Conservation (phyloP, 2,113 vertebrate genomes). For the Dryoscopus gambensis region DNA sequence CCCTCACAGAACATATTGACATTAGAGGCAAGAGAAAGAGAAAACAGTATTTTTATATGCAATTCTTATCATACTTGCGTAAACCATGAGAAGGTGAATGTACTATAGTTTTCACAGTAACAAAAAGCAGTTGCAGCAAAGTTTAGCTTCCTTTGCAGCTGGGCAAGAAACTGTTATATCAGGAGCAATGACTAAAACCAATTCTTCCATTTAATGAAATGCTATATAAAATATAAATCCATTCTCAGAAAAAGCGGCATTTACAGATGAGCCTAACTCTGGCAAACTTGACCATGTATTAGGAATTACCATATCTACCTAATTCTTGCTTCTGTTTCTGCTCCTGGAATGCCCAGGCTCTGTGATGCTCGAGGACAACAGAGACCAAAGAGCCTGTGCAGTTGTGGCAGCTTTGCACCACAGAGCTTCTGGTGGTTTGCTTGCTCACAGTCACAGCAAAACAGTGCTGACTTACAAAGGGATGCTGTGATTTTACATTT, state of each 20-base stretch:
- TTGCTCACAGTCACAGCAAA: not conserved
- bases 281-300: not conserved
- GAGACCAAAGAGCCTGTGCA: not conserved
- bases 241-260: not conserved
- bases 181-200: not conserved
- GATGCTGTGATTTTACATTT: not conserved
- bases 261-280: not conserved
- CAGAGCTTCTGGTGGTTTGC: not conserved
- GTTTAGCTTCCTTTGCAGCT: not conserved
- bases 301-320: not conserved
- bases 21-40: not conserved
- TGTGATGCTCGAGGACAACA: not conserved
- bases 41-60: not conserved
- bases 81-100: not conserved
- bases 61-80: not conserved
- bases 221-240: not conserved
- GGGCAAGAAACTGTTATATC: not conserved
- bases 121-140: not conserved
- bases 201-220: not conserved
- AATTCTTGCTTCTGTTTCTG: not conserved
- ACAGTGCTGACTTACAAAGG: not conserved
- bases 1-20: not conserved
- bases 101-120: not conserved
- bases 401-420: not conserved
- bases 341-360: fast-evolving